Conservation (phyloP, 2,888 invertebrate genomes). For the Rhopalosiphum nymphaeae region DNA sequence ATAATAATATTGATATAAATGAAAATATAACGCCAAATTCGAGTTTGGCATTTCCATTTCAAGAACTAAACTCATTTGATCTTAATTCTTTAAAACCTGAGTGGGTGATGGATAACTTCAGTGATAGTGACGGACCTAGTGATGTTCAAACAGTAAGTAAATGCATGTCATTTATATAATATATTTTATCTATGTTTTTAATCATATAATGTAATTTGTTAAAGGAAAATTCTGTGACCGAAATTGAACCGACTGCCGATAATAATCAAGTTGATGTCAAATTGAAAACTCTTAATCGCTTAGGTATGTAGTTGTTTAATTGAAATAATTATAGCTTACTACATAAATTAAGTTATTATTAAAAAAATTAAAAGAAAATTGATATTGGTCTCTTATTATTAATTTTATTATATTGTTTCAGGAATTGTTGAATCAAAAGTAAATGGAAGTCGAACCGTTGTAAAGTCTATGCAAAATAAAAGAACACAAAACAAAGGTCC, state of each 20-base stretch:
- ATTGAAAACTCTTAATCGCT: background rate
- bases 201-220: background rate
- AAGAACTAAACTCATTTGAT: conserved; percentile 34
- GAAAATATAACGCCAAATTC: background rate
- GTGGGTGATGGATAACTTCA: conserved; percentile 44
- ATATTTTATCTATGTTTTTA: background rate
- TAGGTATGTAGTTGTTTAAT: conserved; percentile 30
- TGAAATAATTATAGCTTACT: background rate
- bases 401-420: background rate
- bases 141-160: conserved; percentile 35
- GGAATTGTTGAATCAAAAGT: conserved; percentile 21
- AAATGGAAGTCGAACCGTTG: conserved; percentile 6
- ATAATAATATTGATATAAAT: background rate
- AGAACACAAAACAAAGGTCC: conserved; percentile 30
- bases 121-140: conserved; percentile 5
- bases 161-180: background rate
- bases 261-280: conserved; percentile 17
- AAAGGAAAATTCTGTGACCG: background rate
- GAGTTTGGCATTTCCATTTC: background rate
- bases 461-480: conserved; percentile 35
- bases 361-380: background rate
- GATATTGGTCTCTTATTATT: no score
- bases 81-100: conserved; percentile 49
- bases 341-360: background rate
- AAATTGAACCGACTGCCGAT: background rate